Base-by-base conservation (phyloP, 2,113 vertebrate genomes). In the Oxyura jamaicensis region DNA sequence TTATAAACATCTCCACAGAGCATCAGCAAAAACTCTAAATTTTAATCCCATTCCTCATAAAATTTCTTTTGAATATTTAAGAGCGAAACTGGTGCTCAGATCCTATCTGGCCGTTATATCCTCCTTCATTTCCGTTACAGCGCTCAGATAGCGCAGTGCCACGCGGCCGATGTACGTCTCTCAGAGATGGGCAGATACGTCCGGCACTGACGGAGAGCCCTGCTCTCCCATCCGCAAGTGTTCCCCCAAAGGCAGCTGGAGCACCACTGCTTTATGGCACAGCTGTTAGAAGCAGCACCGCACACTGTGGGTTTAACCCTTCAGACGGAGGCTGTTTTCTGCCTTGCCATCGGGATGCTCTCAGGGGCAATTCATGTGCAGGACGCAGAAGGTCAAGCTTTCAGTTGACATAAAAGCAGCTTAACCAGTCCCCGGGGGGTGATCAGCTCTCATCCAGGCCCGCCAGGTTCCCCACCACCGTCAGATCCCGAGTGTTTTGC, bases 61-160 rank as follows among this genome's bases (percentile, higher is more conserved):
- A 53, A 85, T 74, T 36, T 83, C 96, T 71, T 93, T 12, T 96
- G 94, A 97, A 96, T 96, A 96, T 97, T 94, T 94, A 88, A 86
- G 85, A 72, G 74, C 4, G 1, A 65, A 84, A 44, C 83, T 85
- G 8, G 86, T 25, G 39, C 82, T 69, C 92, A 65, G 88, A 84
- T 89, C 25, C 46, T 94, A 96, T 95, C 96, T 88, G 87, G 33
- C 72, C 4, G 2, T 95, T 42, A 96, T 94, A 95, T 97, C 96
- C 66, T 86, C 92, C 94, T 96, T 95, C 94, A 98, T 98, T 97
- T 98, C 97, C 95, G 95, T 26, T 55, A 35, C 91, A 88, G 94
- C 8, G 2, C 44, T 48, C 56, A 28, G 83, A 36, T 28, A 48
- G 2, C 16, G 1, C 20, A 0, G 26, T 58, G 93, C 94, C 59